Percentiles rank a stretch among this genome's conserved stretches.
These are phyloP conservation scores for Acanthurus lineatus DNA, from an alignment of 2,797 vertebrate species.

Conservation along the genomic window DNA sequence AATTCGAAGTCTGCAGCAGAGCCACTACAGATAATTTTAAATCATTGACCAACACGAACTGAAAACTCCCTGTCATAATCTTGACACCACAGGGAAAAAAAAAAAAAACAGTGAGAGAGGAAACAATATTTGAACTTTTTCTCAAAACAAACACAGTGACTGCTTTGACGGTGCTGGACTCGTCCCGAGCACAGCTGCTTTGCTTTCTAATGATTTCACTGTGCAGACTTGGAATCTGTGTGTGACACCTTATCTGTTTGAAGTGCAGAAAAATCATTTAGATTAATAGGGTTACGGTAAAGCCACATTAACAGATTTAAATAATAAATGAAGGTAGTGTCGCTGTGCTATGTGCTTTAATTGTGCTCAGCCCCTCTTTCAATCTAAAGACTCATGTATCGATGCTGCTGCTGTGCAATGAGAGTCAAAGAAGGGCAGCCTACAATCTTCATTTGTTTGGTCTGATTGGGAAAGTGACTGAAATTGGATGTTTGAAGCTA, in stretches of 20 bases:
- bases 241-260: neutral
- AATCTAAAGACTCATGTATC: neutral
- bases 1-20: neutral
- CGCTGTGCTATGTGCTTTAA: neutral
- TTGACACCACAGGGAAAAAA: neutral
- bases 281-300: neutral
- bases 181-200: neutral
- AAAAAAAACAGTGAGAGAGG: neutral
- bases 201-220: neutral
- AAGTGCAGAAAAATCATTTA: neutral
- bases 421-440: neutral
- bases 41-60: neutral
- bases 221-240: neutral
- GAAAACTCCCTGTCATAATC: neutral
- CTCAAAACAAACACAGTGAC: neutral
- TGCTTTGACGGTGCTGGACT: neutral
- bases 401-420: neutral
- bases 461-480: neutral
- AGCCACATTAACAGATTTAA: neutral
- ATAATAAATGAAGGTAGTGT: neutral
- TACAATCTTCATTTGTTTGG: neutral
- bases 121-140: neutral
- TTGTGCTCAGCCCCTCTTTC: neutral
- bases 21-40: neutral
- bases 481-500: neutral